A percentile compares a stretch with the other conserved stretches of the same genome.
These are phyloP conservation scores for Platysternon megacephalum DNA, from an alignment of 2,113 vertebrate genomes.

Conservation along the genomic window DNA sequence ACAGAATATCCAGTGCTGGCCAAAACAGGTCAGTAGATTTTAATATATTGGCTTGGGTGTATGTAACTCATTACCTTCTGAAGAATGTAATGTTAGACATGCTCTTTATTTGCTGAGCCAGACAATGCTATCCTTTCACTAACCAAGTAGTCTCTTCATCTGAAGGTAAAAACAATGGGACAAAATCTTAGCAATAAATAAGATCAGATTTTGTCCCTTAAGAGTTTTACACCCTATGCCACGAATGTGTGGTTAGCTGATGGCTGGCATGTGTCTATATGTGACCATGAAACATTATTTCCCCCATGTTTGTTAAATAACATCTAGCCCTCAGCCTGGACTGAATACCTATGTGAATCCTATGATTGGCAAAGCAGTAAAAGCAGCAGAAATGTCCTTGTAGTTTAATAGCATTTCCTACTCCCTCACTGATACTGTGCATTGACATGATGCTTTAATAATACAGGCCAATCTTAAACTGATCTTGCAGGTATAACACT, in stretches of 20 bases:
- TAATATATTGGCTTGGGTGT: background rate
- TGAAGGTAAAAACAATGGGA: background rate
- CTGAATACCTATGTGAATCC: background rate
- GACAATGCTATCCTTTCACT: background rate
- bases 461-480: background rate
- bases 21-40: background rate
- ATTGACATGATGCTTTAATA: background rate
- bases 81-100: background rate
- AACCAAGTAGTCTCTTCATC: background rate
- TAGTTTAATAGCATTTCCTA: background rate
- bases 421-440: background rate
- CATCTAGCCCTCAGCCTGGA: background rate
- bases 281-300: background rate
- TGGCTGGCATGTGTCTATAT: background rate
- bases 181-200: background rate
- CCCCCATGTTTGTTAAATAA: background rate
- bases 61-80: accelerated
- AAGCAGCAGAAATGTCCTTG: background rate
- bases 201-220: accelerated
- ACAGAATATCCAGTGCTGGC: background rate
- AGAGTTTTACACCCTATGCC: background rate
- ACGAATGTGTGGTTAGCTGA: background rate
- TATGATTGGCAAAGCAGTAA: background rate
- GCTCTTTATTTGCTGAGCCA: background rate
- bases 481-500: background rate